A percentile compares a stretch with the other conserved stretches of the same genome.
phyloP scores from a whole-genome alignment of 2,113 vertebrate species.

The Emydura subglobosa region DNA sequence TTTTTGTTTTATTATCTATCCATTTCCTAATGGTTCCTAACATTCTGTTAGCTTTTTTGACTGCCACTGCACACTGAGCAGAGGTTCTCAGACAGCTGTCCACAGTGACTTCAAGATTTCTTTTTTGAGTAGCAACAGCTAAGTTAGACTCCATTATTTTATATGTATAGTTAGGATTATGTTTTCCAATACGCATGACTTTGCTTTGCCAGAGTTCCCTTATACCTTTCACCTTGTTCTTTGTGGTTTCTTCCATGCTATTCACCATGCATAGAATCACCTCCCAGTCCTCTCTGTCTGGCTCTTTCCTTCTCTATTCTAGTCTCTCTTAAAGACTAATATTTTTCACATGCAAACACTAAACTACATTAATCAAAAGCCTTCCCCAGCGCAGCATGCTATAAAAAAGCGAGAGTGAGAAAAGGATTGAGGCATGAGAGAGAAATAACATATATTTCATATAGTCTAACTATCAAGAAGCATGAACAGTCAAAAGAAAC shows the following conservation, averaged over 20 bases:
- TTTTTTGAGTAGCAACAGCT: too few species aligned
- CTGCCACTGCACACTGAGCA: too few species aligned
- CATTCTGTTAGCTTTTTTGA: too few species aligned
- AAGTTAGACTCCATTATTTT: too few species aligned
- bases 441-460: neutral
- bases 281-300: neutral
- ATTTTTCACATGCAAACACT: neutral
- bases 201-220: neutral
- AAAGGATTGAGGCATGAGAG: neutral
- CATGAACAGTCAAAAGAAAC: neutral
- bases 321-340: neutral
- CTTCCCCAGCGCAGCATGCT: fast-evolving
- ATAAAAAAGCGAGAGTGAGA: neutral
- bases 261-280: fast-evolving
- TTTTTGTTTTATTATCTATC: too few species aligned
- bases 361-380: neutral
- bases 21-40: too few species aligned
- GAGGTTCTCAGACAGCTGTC: too few species aligned
- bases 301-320: neutral
- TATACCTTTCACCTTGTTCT: neutral
- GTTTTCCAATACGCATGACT: too few species aligned
- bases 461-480: neutral
- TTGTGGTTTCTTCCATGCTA: neutral
- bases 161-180: too few species aligned
- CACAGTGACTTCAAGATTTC: too few species aligned